Conservation (phyloP, 2,888 invertebrate species). For the Autographa gamma region DNA sequence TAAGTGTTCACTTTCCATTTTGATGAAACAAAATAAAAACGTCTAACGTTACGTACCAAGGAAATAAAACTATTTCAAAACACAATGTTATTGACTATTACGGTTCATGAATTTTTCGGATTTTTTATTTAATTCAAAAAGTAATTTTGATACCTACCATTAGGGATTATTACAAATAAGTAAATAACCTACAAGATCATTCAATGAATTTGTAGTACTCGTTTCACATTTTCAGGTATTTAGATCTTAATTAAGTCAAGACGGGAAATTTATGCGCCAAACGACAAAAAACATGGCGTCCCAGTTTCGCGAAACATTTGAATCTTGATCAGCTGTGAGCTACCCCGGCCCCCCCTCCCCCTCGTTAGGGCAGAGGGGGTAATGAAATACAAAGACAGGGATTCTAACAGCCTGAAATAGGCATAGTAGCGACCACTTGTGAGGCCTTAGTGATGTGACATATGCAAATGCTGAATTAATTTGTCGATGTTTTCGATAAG, state of each 20-base stretch:
- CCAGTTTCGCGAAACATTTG: slow-evolving; percentile 25
- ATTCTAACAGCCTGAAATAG: slow-evolving; percentile 57
- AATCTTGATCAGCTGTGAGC: slow-evolving; percentile 33
- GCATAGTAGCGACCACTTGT: slow-evolving; percentile 69
- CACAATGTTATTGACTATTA: too few relatives aligned
- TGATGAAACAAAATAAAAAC: too few relatives aligned
- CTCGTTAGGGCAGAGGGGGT: slow-evolving; percentile 35
- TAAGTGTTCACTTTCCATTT: too few relatives aligned
- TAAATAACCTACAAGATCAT: too few relatives aligned
- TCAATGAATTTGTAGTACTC: neutral
- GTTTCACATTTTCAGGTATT: neutral
- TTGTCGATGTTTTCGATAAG: slow-evolving; percentile 41
- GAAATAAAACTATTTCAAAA: too few relatives aligned
- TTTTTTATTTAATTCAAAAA: too few relatives aligned
- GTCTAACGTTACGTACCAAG: too few relatives aligned
- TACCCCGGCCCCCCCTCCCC: slow-evolving; percentile 15
- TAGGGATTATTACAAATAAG: too few relatives aligned
- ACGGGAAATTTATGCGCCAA: neutral
- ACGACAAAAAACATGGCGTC: slow-evolving; percentile 12
- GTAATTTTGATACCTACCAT: too few relatives aligned
- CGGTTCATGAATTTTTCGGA: too few relatives aligned
- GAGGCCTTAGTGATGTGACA: slow-evolving; percentile 72
- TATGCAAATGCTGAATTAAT: slow-evolving; percentile 58
- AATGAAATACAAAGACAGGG: slow-evolving; percentile 58
- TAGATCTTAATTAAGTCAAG: neutral